phyloP scores from a whole-genome alignment of 1,140 invertebrate species.

The Aphelenchoides fujianensis region DNA sequence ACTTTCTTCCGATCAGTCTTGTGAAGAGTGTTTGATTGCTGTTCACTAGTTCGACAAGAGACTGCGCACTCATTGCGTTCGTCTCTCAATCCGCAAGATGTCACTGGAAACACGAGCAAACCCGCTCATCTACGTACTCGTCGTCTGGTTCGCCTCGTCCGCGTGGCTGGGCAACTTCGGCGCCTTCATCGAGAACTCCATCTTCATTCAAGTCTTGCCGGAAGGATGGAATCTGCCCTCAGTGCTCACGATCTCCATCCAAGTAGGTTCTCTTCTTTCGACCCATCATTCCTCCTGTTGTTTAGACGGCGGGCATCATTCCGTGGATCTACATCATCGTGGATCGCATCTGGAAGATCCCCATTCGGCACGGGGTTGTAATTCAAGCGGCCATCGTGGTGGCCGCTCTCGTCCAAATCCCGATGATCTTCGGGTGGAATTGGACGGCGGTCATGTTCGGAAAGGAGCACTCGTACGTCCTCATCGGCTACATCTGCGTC shows the following conservation, averaged over 20 bases:
- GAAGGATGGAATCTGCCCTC: conserved; percentile 83
- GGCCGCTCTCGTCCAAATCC: conserved; percentile 70
- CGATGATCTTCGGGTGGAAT: conserved; percentile 75
- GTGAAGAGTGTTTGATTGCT: no score
- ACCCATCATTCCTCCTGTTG: not conserved
- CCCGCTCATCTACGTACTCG: not conserved
- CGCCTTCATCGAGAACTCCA: not conserved
- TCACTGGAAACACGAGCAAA: no score
- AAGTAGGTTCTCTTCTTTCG: conserved; percentile 64
- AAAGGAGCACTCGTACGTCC: conserved; percentile 70
- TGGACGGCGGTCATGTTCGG: conserved; percentile 64
- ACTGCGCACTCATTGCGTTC: no score
- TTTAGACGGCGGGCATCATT: conserved; percentile 65
- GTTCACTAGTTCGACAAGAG: no score
- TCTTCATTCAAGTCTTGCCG: conserved; percentile 71
- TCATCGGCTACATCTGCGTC: conserved; percentile 75
- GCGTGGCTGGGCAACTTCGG: not conserved
- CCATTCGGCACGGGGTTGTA: conserved; percentile 66
- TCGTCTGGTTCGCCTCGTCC: not conserved
- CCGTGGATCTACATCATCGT: conserved; percentile 73
- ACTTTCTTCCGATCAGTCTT: no score
- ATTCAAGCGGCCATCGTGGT: conserved; percentile 71
- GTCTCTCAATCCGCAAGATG: no score
- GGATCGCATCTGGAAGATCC: conserved; percentile 65
- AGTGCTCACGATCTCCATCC: conserved; percentile 64